Conservation (phyloP, 2,888 invertebrate genomes). For the Sturmia bella region DNA sequence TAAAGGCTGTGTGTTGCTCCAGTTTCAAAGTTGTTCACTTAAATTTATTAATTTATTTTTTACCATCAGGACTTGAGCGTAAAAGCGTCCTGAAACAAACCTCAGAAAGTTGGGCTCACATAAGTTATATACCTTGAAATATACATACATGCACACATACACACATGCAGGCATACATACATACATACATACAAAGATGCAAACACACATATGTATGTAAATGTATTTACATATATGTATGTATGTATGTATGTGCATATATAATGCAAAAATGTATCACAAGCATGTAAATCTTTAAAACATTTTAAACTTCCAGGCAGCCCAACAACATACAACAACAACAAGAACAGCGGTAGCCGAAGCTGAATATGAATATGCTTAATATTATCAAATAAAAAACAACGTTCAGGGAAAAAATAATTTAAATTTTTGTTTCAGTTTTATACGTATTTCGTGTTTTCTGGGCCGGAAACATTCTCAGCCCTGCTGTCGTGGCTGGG, state of each 20-base stretch:
- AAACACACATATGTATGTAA: too few species aligned
- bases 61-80: conserved; percentile 26
- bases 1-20: conserved; percentile 45
- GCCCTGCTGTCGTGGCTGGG: conserved; percentile 33
- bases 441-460: conserved; percentile 61
- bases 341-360: too few species aligned
- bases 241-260: too few species aligned
- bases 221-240: too few species aligned
- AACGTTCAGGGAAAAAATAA: conserved; percentile 38
- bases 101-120: conserved; percentile 40
- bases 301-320: background rate
- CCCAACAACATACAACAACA: conserved; percentile 1
- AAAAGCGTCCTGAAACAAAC: conserved; percentile 26
- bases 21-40: conserved; percentile 33
- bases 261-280: background rate
- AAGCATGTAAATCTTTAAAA: conserved; percentile 24
- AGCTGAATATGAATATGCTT: conserved; percentile 1
- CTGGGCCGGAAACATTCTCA: conserved; percentile 65
- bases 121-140: conserved; percentile 43
- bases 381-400: background rate
- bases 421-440: conserved; percentile 27
- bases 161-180: too few species aligned
- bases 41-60: conserved; percentile 20
- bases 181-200: too few species aligned
- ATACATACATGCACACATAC: too few species aligned